Conservation (phyloP, 2,888 invertebrate species). For the Omphaloscelis lunosa region DNA sequence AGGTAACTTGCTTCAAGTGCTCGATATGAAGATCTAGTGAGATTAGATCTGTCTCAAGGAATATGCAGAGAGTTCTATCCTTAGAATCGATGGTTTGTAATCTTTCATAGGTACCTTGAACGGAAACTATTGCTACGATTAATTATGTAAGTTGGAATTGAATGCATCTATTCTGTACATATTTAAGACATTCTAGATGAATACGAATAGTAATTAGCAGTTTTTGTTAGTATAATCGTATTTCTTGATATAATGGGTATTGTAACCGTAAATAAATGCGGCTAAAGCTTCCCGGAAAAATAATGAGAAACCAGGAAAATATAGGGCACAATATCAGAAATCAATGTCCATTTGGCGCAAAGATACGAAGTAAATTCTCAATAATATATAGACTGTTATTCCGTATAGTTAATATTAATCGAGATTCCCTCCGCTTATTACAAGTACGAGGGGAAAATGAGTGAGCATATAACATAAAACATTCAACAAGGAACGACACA, state of each 20-base stretch:
- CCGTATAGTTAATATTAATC: slow-evolving; percentile 35
- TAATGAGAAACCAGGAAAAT: slow-evolving; percentile 49
- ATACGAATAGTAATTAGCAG: too few species aligned
- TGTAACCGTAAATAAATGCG: slow-evolving; percentile 43
- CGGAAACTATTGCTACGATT: not conserved
- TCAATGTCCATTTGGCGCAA: slow-evolving; percentile 41
- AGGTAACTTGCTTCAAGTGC: slow-evolving; percentile 6
- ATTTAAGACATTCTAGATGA: not conserved
- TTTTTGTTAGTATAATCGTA: not conserved
- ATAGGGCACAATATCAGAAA: slow-evolving; percentile 47
- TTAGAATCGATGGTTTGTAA: not conserved
- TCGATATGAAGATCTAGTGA: slow-evolving; percentile 22
- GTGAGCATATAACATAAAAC: slow-evolving; percentile 22
- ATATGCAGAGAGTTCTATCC: slow-evolving; percentile 1
- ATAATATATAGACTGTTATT: slow-evolving; percentile 23
- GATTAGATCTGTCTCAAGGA: slow-evolving; percentile 21
- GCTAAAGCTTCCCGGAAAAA: slow-evolving; percentile 35
- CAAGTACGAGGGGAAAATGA: slow-evolving; percentile 15
- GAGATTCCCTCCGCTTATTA: slow-evolving; percentile 20
- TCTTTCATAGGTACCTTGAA: slow-evolving; percentile 2
- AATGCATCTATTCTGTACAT: not conserved
- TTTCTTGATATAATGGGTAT: slow-evolving; percentile 34
- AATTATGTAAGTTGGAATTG: slow-evolving; percentile 1
- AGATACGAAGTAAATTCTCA: slow-evolving; percentile 33
- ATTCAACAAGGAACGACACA: slow-evolving; percentile 27